Evolutionary conservation across 2,113 vertebrate genomes (phyloP).

Genomic region (Zonotrichia leucophrys): DNA sequence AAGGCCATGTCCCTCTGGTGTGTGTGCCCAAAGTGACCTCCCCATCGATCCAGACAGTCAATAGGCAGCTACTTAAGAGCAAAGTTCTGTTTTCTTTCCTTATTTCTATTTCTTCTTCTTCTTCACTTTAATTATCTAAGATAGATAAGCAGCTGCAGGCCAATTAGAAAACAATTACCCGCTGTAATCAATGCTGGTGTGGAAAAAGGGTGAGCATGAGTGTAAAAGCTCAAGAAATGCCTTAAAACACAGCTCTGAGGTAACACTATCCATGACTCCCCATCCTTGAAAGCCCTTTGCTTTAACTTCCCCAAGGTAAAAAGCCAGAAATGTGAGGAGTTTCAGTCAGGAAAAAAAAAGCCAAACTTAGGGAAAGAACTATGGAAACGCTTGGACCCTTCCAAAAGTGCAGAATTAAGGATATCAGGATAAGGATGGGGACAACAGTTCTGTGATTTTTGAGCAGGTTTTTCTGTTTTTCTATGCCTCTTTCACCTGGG

Average conservation of each 20-base stretch:
- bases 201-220: background rate
- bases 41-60: slow-evolving; percentile 45
- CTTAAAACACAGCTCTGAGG: background rate
- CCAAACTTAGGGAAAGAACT: background rate
- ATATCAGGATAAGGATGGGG: background rate
- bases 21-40: slow-evolving; percentile 47
- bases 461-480: background rate
- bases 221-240: background rate
- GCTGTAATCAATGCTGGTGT: slow-evolving; percentile 50
- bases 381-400: background rate
- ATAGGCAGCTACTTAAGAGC: slow-evolving; percentile 59
- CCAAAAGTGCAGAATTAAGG: background rate
- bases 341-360: background rate
- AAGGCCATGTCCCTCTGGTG: background rate
- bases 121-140: slow-evolving; percentile 68
- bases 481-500: background rate
- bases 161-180: slow-evolving; percentile 74
- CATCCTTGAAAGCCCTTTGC: background rate
- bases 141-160: slow-evolving; percentile 66
- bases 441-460: background rate
- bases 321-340: background rate
- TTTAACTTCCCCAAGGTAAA: background rate
- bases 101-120: slow-evolving; percentile 11
- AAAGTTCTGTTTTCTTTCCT: slow-evolving; percentile 43
- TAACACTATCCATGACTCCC: background rate